phyloP scores from a whole-genome alignment of 1,140 invertebrate species.

The Megalopta genalis region DNA sequence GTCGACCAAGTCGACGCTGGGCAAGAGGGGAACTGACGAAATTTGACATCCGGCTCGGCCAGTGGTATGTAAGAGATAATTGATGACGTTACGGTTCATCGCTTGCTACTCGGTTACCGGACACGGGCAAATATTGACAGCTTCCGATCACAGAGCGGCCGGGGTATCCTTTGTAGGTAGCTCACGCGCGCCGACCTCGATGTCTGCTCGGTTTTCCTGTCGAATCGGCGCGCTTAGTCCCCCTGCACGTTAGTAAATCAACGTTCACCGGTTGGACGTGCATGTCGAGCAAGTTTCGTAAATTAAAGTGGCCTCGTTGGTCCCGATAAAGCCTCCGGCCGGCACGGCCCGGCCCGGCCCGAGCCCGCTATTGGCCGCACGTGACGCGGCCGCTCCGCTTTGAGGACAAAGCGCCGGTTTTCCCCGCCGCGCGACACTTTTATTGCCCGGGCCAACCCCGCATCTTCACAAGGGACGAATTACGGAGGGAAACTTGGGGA shows the following conservation, averaged over 20 bases:
- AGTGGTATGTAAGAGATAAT: constrained; percentile 73
- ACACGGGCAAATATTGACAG: constrained; percentile 73
- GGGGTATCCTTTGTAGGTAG: constrained; percentile 62
- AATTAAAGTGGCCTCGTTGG: constrained; percentile 58
- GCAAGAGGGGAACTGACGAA: constrained; percentile 57
- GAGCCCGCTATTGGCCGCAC: constrained; percentile 17
- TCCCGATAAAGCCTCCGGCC: constrained; percentile 17
- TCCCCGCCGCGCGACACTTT: constrained; percentile 18
- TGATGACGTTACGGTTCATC: constrained; percentile 72
- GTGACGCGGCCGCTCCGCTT: constrained; percentile 20
- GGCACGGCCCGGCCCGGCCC: neutral
- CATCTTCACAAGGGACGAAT: constrained; percentile 6
- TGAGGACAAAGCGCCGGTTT: constrained; percentile 41
- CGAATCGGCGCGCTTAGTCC: constrained; percentile 40
- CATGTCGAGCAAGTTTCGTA: constrained; percentile 57
- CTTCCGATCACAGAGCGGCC: constrained; percentile 63
- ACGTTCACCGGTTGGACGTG: constrained; percentile 51
- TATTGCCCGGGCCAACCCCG: constrained; percentile 16
- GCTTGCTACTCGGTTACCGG: constrained; percentile 66
- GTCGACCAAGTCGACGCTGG: constrained; percentile 4
- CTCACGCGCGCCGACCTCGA: constrained; percentile 45
- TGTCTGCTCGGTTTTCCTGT: constrained; percentile 58
- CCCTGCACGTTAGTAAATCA: constrained; percentile 55
- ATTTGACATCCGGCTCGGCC: constrained; percentile 65
- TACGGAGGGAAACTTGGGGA: constrained; percentile 18